Base-by-base conservation (phyloP, 2,113 vertebrate species). In the Pleuronectes platessa region DNA sequence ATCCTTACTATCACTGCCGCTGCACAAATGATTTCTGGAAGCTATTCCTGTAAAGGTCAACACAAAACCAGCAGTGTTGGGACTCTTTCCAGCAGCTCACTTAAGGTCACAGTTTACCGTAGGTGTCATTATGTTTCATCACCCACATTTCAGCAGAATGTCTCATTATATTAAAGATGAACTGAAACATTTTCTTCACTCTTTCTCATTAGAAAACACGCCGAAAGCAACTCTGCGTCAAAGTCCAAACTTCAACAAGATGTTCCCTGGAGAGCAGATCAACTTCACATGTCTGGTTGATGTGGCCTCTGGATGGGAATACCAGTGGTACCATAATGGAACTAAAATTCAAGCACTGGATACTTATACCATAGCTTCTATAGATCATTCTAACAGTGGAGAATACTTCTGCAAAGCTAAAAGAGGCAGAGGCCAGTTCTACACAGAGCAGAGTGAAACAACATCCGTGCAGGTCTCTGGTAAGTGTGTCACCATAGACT, bases 341-440 rank as follows among this genome's bases (percentile, higher is more conserved):
- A 42, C 0, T 9, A 2, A 51, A 76, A 55, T 84, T 40, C 2
- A 21, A 3, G 6, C 13, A 21, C 0, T 3, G 0, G 4, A 23
- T 9, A 20, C 5, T 1, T 68, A 59, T 2, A 23, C 1, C 20
- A 72, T 88, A 12, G 8, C 0, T 3, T n/a, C 62, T 23, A 4
- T 79, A 56, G 15, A 10, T 24, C 27, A 23, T 2, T 3, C 23
- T 10, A 0, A 73, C 3, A 70, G 23, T 55, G 86, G 85, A n/a
- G 4, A 26, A 0, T 90, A 90, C 59, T 8, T 11, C 54, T 90
- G 89, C 68, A 74, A 35, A 62, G 82, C 82, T 47, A 81, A 49
- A 45, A 82, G 88, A 76, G 82, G 74, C 13, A 47, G 56, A 27
- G 3, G 1, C 3, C 26, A 24, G 14, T 78, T 78, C 26, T 17